Conservation (phyloP, 2,797 vertebrate genomes). For the Poecile montanus region DNA sequence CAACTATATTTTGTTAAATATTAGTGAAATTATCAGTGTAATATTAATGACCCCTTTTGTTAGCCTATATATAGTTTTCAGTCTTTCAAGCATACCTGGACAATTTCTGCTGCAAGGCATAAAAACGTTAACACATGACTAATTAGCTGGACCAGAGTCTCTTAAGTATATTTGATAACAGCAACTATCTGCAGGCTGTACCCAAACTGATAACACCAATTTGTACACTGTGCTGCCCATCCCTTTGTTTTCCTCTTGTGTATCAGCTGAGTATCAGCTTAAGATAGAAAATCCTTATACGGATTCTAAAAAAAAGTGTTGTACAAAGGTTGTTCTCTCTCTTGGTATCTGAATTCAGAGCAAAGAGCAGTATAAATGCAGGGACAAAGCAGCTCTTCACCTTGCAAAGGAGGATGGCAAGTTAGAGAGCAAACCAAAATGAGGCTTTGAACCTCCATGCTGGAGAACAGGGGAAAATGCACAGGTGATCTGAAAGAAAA, state of each 20-base stretch:
- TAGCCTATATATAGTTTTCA: neutral
- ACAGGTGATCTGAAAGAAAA: neutral
- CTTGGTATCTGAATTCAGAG: neutral
- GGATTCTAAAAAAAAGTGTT: neutral
- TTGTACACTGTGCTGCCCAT: neutral
- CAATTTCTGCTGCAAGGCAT: neutral
- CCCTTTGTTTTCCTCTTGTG: neutral
- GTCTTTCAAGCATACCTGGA: neutral
- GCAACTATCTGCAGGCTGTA: neutral
- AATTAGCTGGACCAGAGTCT: neutral
- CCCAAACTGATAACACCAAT: neutral
- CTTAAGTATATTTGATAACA: neutral
- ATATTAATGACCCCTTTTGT: neutral
- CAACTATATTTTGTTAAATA: neutral
- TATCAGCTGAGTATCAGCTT: neutral
- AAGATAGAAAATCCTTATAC: neutral
- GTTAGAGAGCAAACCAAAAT: neutral
- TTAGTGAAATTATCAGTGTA: neutral
- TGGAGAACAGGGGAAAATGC: neutral
- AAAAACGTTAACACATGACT: neutral
- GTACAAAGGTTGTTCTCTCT: neutral
- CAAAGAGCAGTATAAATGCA: neutral
- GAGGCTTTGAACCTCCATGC: neutral
- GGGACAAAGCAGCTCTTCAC: neutral
- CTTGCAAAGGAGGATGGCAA: neutral